phyloP scores from a whole-genome alignment of 2,113 vertebrate genomes.

The Xyliphius kryptos region DNA sequence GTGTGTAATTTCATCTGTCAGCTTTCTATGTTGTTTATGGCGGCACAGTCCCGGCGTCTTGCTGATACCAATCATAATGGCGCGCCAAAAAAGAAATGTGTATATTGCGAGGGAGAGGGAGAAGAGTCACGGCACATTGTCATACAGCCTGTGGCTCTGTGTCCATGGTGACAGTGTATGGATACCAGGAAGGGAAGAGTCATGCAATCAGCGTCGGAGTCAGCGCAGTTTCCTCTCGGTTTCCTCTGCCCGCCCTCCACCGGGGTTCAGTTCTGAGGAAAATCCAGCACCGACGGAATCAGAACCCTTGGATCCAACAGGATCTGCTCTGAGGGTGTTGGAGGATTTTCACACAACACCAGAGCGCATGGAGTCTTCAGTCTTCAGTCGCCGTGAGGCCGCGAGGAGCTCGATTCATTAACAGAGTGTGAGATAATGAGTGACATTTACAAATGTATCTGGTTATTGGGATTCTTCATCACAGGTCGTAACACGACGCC shows the following conservation, averaged over 20 bases:
- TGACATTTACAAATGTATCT: conserved; percentile 47
- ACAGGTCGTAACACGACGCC: conserved; percentile 25
- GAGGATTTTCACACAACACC: conserved; percentile 20
- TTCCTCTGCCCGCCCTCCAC: no score
- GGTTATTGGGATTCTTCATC: conserved; percentile 38
- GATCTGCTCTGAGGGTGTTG: conserved; percentile 9
- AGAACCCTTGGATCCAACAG: no score
- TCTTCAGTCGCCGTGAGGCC: conserved; percentile 39
- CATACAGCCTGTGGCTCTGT: conserved; percentile 31
- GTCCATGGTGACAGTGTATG: conserved; percentile 45
- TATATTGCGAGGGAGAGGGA: not conserved
- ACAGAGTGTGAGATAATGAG: conserved; percentile 44
- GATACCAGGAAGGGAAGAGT: conserved; percentile 11
- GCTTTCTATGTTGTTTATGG: no score
- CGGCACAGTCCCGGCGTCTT: no score
- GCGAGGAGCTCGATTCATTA: conserved; percentile 47
- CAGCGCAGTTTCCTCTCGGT: no score
- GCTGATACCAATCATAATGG: not conserved
- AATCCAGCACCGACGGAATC: no score
- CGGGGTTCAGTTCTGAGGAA: no score
- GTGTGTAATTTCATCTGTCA: no score
- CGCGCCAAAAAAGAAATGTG: not conserved
- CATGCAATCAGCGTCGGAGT: conserved; percentile 28
- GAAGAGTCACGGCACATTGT: conserved; percentile 8
- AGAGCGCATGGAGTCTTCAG: conserved; percentile 41